These are phyloP conservation scores for Polydrusus pterygomalis DNA, from an alignment of 2,888 invertebrate species.

Conservation along the genomic window DNA sequence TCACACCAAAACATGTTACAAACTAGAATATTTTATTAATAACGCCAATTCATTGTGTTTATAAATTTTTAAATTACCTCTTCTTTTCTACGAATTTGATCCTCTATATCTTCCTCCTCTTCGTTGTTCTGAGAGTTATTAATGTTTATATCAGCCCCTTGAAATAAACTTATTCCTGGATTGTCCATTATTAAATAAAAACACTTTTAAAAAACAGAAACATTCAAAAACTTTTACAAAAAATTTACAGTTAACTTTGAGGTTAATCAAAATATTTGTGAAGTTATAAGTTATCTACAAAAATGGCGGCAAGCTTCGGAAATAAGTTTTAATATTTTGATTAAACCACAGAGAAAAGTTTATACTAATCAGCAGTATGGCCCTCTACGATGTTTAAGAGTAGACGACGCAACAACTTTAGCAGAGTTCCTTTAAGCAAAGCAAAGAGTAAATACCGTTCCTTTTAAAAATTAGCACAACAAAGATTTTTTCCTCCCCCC, in stretches of 20 bases:
- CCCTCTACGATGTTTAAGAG: no score
- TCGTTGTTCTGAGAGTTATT: constrained; percentile 79
- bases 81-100: constrained; percentile 79
- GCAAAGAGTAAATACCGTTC: no score
- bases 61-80: constrained; percentile 73
- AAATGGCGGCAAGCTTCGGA: background rate
- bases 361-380: no score
- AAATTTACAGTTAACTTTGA: constrained; percentile 4
- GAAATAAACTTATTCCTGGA: constrained; percentile 82
- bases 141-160: constrained; percentile 80
- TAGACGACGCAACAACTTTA: no score
- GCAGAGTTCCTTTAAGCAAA: no score
- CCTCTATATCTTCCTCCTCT: constrained; percentile 78
- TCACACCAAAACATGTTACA: background rate
- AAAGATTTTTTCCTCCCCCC: no score
- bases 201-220: background rate
- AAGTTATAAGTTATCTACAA: constrained; percentile 2
- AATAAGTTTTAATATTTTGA: constrained; percentile 2
- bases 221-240: background rate
- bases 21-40: background rate
- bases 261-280: constrained; percentile 8
- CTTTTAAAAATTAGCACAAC: no score
- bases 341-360: no score
- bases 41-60: background rate
- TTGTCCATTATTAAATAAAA: constrained; percentile 58